Percentiles rank a stretch among this genome's conserved stretches.
Evolutionary conservation across 2,113 vertebrate species (phyloP).

Genomic region (Opisthocomus hoazin): DNA sequence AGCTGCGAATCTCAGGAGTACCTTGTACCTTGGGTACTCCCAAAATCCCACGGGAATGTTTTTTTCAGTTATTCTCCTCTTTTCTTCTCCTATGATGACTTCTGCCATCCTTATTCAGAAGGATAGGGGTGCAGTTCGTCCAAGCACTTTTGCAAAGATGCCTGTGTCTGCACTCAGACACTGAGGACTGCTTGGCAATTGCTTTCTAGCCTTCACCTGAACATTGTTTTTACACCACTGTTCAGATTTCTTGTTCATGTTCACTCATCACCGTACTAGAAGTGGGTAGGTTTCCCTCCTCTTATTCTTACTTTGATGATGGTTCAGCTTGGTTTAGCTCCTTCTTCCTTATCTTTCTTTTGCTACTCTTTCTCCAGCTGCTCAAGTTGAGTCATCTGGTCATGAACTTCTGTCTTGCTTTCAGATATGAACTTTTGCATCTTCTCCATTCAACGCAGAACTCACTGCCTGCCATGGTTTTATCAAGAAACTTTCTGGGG

Average conservation of each 20-base stretch:
- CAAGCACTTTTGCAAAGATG: background rate
- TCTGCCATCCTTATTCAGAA: background rate
- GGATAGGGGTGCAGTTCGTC: background rate
- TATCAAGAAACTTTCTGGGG: background rate
- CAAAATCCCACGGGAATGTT: background rate
- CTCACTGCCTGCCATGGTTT: accelerated
- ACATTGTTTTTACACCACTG: background rate
- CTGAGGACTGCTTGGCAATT: background rate
- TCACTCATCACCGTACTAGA: background rate
- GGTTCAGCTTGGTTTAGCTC: background rate
- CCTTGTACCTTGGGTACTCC: background rate
- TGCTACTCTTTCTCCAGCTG: background rate
- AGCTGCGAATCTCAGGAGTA: background rate
- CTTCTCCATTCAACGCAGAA: background rate
- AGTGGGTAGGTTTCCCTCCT: background rate
- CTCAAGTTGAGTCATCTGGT: background rate
- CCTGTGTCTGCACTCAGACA: background rate
- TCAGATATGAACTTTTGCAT: background rate
- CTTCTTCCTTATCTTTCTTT: background rate
- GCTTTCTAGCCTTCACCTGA: background rate
- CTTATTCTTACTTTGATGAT: background rate
- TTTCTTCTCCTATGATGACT: background rate
- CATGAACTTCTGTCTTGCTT: background rate
- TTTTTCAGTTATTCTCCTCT: background rate
- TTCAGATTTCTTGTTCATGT: background rate